Percentiles rank a stretch among this genome's conserved stretches.
Evolutionary conservation across 2,113 vertebrate genomes (phyloP).

Genomic region (Dicentrarchus labrax): DNA sequence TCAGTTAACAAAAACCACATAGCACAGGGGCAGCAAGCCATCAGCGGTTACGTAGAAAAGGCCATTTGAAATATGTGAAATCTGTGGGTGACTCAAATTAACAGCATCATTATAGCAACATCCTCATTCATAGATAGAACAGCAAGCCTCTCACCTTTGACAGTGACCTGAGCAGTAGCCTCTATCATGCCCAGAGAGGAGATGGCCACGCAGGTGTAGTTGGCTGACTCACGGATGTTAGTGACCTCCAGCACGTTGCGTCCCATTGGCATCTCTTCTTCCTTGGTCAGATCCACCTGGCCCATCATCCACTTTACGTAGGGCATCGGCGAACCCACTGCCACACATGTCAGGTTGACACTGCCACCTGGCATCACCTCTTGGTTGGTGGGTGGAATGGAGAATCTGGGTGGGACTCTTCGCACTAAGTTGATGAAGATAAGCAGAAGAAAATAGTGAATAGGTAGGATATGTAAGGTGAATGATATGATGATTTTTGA

Average conservation of each 20-base stretch:
- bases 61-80: neutral
- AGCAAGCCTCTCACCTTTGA: slow-evolving; percentile 88
- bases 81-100: neutral
- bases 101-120: neutral
- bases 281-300: slow-evolving; percentile 91
- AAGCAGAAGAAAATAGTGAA: slow-evolving; percentile 3
- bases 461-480: slow-evolving; percentile 6
- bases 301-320: slow-evolving; percentile 96
- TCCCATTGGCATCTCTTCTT: slow-evolving; percentile 95
- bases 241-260: slow-evolving; percentile 94
- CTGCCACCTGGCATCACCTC: slow-evolving; percentile 98
- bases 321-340: slow-evolving; percentile 96
- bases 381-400: slow-evolving; percentile 95
- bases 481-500: slow-evolving; percentile 2
- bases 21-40: neutral
- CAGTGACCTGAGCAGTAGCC: slow-evolving; percentile 93
- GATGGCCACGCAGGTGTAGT: slow-evolving; percentile 96
- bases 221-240: slow-evolving; percentile 91
- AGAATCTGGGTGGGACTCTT: slow-evolving; percentile 95
- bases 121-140: neutral
- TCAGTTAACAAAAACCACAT: slow-evolving; percentile 1
- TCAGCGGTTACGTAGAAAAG: neutral
- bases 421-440: slow-evolving; percentile 85
- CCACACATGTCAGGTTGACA: slow-evolving; percentile 95
- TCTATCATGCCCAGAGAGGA: slow-evolving; percentile 95